These are phyloP conservation scores for Cervus canadensis DNA, from an alignment of 2,113 vertebrate species.

Conservation along the genomic window DNA sequence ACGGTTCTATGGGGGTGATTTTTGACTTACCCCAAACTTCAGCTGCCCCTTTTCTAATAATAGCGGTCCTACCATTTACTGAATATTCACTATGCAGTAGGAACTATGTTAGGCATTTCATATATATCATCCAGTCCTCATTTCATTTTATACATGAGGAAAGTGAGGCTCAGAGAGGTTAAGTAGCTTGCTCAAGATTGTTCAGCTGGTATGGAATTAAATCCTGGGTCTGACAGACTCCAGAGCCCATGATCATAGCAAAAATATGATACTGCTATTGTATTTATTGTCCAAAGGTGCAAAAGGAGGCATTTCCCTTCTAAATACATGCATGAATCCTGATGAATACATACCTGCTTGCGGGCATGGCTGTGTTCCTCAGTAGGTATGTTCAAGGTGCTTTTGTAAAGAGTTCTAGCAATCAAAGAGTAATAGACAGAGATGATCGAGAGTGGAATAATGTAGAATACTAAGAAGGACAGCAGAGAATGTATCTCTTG, in stretches of 20 bases:
- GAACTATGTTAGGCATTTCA: neutral
- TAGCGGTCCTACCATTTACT: neutral
- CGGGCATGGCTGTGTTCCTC: conserved; percentile 83
- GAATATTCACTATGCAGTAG: neutral
- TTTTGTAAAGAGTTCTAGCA: conserved; percentile 84
- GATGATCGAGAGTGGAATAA: conserved; percentile 83
- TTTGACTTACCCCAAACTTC: neutral
- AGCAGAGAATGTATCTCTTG: conserved; percentile 84
- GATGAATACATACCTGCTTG: conserved; percentile 81
- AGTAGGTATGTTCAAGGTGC: conserved; percentile 84
- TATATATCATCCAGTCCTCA: neutral
- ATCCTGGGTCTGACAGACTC: neutral
- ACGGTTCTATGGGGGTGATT: neutral
- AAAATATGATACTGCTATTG: neutral
- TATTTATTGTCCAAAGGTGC: neutral
- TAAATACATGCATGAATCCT: neutral
- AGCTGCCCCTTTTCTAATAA: neutral
- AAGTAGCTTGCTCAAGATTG: conserved; percentile 14
- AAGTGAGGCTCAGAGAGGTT: neutral
- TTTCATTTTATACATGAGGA: neutral
- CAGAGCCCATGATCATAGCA: neutral
- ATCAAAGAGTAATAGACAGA: conserved; percentile 87
- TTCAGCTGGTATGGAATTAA: neutral
- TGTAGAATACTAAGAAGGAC: conserved; percentile 86
- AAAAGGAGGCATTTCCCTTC: neutral